These are phyloP conservation scores for Argyra leucocephala DNA, from an alignment of 2,888 invertebrate genomes.

Conservation along the genomic window DNA sequence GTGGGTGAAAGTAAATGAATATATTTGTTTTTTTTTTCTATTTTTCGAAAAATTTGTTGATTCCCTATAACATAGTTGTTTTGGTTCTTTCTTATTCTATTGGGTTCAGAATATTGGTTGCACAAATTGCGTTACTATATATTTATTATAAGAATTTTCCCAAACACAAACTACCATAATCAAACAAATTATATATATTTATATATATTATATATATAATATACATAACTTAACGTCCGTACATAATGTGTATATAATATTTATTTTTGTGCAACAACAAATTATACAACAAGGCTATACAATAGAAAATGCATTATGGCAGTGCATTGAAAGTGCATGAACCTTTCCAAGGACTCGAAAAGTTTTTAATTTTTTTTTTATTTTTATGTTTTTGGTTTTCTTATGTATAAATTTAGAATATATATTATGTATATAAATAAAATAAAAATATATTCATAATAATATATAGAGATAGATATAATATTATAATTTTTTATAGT, in stretches of 20 bases:
- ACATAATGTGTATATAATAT: no score
- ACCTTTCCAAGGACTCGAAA: neutral
- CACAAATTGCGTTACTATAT: neutral
- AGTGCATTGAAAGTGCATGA: constrained; percentile 3
- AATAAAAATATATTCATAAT: no score
- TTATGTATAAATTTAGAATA: no score
- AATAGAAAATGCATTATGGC: neutral
- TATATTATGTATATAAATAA: no score
- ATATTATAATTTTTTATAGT: no score
- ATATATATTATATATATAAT: neutral
- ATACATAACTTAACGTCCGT: neutral
- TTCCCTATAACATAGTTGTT: neutral
- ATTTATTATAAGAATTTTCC: neutral
- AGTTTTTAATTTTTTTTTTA: no score
- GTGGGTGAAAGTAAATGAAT: neutral
- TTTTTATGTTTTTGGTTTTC: no score
- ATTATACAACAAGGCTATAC: neutral
- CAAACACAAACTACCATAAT: neutral
- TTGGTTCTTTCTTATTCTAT: neutral
- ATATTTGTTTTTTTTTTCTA: no score
- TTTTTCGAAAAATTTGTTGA: neutral
- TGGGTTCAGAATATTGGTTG: no score
- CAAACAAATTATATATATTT: neutral
- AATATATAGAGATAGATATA: no score
- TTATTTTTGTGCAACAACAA: no score